Base-by-base conservation (phyloP, 2,113 vertebrate species). In the Gopherus evgoodei region DNA sequence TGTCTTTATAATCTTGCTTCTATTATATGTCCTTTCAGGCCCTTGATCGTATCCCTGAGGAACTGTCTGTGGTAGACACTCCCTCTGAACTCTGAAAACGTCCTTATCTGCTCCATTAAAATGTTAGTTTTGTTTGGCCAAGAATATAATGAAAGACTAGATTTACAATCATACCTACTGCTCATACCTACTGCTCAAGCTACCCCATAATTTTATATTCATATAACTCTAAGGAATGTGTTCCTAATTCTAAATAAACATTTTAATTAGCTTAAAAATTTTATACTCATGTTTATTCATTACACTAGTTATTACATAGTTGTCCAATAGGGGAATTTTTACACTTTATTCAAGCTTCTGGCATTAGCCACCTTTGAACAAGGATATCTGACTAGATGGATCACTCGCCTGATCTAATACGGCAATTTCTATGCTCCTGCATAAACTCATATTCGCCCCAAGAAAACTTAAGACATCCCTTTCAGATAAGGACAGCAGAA, bases 401-500 rank as follows among this genome's bases (percentile, higher is more conserved):
- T 81, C 96, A 69, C 38, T 83, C 50, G 89, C 92, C n/a, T 84
- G 86, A 87, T 86, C 91, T 94, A 94, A 86, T 79, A 85, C 0
- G 0, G 79, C 35, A 90, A 93, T 83, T 35, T 88, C 85, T 83
- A 49, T 22, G 84, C 81, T 72, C 88, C 72, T 8, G 4, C 72
- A 83, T 0, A 24, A 54, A 88, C 56, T 91, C 44, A 85, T 90
- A 53, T 88, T 75, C 80, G 93, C 25, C 21, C 91, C 69, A 85
- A 86, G 11, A 79, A 90, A 54, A 69, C 79, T 89, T 84, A 84
- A 84, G 95, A 38, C 88, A 87, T n/a, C 27, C 16, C 54, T 38
- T 21, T 75, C 49, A 72, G 25, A 92, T 72, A 96, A 2, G 0
- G 84, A 96, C 88, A 96, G 88, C 94, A 95, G 91, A 97, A 97